phyloP scores from a whole-genome alignment of 2,888 invertebrate genomes.

The Mesodorylaimus sp. region DNA sequence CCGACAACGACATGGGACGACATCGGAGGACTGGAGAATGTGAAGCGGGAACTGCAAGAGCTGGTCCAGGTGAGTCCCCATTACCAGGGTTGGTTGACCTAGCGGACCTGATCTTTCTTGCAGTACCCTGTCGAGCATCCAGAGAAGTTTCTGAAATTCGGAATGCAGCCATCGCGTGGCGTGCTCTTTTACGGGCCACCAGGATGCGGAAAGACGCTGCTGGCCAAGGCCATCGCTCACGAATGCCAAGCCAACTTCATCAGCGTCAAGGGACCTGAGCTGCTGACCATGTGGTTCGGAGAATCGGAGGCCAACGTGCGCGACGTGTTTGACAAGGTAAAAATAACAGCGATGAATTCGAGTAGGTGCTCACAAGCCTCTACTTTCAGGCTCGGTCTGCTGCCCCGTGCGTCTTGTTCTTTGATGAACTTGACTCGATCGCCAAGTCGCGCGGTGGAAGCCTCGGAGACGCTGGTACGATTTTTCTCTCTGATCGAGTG shows the following conservation, averaged over 20 bases:
- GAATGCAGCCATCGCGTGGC: constrained; percentile 97
- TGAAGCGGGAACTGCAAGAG: constrained; percentile 91
- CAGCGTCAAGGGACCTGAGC: constrained; percentile 84
- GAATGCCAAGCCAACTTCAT: constrained; percentile 99
- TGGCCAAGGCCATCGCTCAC: constrained; percentile 73
- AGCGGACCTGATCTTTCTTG: constrained; percentile 14
- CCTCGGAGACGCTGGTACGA: constrained; percentile 72
- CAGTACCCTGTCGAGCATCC: constrained; percentile 97
- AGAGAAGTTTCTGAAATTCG: constrained; percentile 98
- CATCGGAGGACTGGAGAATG: constrained; percentile 86
- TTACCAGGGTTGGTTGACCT: too few relatives aligned
- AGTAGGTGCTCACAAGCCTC: not conserved
- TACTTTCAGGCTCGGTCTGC: constrained; percentile 78
- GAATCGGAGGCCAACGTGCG: constrained; percentile 98
- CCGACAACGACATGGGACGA: constrained; percentile 94
- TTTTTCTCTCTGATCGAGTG: too few relatives aligned
- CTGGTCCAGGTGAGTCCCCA: constrained; percentile 64
- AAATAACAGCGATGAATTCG: too few relatives aligned
- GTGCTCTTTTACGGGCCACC: constrained; percentile 97
- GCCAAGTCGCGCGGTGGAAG: constrained; percentile 95
- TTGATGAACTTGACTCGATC: constrained; percentile 97
- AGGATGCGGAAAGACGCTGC: constrained; percentile 65
- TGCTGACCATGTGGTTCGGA: constrained; percentile 99
- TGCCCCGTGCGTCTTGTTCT: constrained; percentile 96
- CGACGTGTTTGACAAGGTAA: constrained; percentile 98